phyloP scores from a whole-genome alignment of 2,797 vertebrate species.

The Falco concolor region DNA sequence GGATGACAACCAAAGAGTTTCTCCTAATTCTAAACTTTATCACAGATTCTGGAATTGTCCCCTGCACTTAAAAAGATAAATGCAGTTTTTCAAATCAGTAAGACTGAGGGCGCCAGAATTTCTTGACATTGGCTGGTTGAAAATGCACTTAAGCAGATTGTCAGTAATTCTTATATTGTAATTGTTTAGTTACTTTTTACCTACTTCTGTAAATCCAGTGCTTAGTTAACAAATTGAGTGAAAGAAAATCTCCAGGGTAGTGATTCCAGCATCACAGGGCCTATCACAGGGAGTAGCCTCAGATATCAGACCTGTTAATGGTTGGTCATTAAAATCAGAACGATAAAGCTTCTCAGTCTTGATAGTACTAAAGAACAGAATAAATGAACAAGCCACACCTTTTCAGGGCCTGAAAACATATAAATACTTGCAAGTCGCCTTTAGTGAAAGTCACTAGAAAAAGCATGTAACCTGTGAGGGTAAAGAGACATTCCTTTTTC shows the following conservation, averaged over 20 bases:
- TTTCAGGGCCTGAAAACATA: not conserved
- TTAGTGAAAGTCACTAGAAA: not conserved
- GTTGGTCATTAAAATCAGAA: not conserved
- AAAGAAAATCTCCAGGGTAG: not conserved
- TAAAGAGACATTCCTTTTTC: not conserved
- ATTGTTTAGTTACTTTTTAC: not conserved
- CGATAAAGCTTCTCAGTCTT: not conserved
- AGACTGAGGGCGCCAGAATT: not conserved
- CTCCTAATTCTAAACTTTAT: not conserved
- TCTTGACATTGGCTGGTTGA: not conserved
- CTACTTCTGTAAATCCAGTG: not conserved
- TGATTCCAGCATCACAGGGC: not conserved
- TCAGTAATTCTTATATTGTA: not conserved
- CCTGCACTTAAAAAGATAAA: not conserved
- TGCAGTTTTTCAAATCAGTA: not conserved
- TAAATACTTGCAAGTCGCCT: rapidly evolving
- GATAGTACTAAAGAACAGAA: not conserved
- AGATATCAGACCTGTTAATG: not conserved
- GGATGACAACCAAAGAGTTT: not conserved
- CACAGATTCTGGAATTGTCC: not conserved
- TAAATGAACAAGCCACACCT: not conserved
- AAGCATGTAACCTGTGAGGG: not conserved
- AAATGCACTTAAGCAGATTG: not conserved
- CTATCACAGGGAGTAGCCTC: not conserved
- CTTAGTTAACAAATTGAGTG: not conserved